These are phyloP conservation scores for Argentina silus DNA, from an alignment of 2,797 vertebrate species.

Conservation along the genomic window DNA sequence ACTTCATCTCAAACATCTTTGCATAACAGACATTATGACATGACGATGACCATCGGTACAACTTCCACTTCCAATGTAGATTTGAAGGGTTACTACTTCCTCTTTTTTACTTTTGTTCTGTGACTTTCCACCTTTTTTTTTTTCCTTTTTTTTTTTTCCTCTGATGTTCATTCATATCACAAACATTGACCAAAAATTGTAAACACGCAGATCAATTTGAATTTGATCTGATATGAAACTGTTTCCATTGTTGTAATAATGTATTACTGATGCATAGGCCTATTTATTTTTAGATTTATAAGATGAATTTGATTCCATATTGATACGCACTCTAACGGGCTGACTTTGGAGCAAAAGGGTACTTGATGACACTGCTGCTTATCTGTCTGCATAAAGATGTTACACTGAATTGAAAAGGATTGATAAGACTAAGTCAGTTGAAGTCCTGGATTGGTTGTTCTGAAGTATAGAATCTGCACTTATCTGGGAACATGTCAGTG, in stretches of 20 bases:
- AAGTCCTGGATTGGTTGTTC: constrained; percentile 2
- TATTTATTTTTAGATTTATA: constrained; percentile 67
- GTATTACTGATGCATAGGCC: constrained; percentile 53
- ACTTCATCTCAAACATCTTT: constrained; percentile 93
- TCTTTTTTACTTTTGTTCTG: constrained; percentile 1
- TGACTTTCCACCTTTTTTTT: not conserved
- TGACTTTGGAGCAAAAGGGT: constrained; percentile 43
- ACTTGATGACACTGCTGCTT: constrained; percentile 40
- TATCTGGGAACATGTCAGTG: not conserved
- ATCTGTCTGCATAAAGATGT: constrained; percentile 38
- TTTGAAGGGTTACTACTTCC: constrained; percentile 15
- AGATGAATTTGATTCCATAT: constrained; percentile 46
- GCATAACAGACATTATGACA: constrained; percentile 69
- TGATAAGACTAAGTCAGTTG: not conserved
- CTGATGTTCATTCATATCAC: constrained; percentile 1
- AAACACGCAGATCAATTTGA: constrained; percentile 30
- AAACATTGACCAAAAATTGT: constrained; percentile 43
- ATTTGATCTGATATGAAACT: constrained; percentile 37
- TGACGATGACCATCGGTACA: constrained; percentile 12
- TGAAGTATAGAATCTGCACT: not conserved
- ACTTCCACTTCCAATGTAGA: constrained; percentile 13
- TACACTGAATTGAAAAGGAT: not conserved
- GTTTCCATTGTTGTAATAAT: constrained; percentile 58
- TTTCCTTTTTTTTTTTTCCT: not conserved
- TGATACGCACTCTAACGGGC: constrained; percentile 40